Evolutionary conservation across 2,888 invertebrate species (phyloP).

Genomic region (Calliphora vomitoria): DNA sequence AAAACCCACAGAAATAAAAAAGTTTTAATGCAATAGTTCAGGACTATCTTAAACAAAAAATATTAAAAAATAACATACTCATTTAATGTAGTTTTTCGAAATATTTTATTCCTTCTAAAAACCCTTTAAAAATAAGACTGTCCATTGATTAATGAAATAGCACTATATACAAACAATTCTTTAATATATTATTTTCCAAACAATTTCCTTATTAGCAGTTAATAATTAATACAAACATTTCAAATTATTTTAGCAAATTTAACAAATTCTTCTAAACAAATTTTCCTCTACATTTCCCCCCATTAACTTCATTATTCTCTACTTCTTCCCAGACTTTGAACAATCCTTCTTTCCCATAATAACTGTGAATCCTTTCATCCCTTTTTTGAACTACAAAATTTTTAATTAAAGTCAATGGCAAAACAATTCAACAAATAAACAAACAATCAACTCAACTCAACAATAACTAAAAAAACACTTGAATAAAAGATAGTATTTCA

Average conservation of each 20-base stretch:
- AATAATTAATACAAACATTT: not conserved
- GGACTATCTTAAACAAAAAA: too few species aligned
- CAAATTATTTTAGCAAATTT: slow-evolving; percentile 19
- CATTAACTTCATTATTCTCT: not conserved
- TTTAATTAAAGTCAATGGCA: slow-evolving; percentile 60
- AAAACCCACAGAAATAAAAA: too few species aligned
- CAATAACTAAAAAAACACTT: slow-evolving; percentile 9
- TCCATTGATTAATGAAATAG: too few species aligned
- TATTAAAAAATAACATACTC: too few species aligned
- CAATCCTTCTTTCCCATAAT: slow-evolving; percentile 1
- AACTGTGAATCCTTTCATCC: slow-evolving; percentile 22
- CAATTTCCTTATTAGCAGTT: slow-evolving; percentile 6
- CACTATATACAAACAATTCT: not conserved
- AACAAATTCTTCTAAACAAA: slow-evolving; percentile 38
- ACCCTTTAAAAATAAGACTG: too few species aligned
- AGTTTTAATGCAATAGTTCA: not conserved
- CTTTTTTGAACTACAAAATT: slow-evolving; percentile 8
- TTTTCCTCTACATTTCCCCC: not conserved
- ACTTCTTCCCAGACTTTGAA: not conserved
- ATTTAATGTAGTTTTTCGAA: too few species aligned
- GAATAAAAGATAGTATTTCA: slow-evolving; percentile 14
- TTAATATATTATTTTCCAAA: not conserved
- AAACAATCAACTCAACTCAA: not conserved
- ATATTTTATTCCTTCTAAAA: too few species aligned
- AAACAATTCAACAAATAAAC: slow-evolving; percentile 38